Conservation (phyloP, 2,797 vertebrate species). For the Phataginus tetradactyla region DNA sequence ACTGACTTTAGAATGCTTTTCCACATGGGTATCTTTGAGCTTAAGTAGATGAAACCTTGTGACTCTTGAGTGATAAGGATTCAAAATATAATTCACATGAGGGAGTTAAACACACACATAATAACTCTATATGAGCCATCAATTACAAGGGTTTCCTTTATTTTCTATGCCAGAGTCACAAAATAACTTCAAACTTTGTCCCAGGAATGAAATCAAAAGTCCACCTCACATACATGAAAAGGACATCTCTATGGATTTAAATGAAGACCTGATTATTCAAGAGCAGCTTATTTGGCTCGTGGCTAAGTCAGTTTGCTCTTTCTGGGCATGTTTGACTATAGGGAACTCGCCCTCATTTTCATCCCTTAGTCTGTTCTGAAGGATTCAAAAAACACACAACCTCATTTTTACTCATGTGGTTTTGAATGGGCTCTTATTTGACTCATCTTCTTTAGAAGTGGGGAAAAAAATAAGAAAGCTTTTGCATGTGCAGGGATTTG, state of each 20-base stretch:
- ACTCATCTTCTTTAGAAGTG: conserved; percentile 76
- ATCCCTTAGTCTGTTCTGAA: conserved; percentile 73
- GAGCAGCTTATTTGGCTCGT: conserved; percentile 72
- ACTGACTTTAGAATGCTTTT: conserved; percentile 43
- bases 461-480: conserved; percentile 54
- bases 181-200: conserved; percentile 76
- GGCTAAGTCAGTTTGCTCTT: conserved; percentile 81
- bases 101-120: conserved; percentile 51
- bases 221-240: conserved; percentile 75
- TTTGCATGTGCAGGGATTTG: conserved; percentile 73
- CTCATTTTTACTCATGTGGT: conserved; percentile 75
- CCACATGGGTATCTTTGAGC: not conserved
- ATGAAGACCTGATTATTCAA: conserved; percentile 76
- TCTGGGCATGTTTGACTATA: conserved; percentile 78
- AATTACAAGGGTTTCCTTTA: conserved; percentile 66
- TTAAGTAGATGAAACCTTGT: conserved; percentile 26
- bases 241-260: conserved; percentile 73
- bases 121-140: conserved; percentile 25
- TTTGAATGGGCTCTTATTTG: conserved; percentile 63
- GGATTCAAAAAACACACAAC: conserved; percentile 75
- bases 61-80: conserved; percentile 53
- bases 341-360: conserved; percentile 77
- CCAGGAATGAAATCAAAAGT: conserved; percentile 76
- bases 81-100: conserved; percentile 25
- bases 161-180: conserved; percentile 75